These are phyloP conservation scores for Drosophila dives DNA, from an alignment of 2,888 invertebrate genomes.

Conservation along the genomic window DNA sequence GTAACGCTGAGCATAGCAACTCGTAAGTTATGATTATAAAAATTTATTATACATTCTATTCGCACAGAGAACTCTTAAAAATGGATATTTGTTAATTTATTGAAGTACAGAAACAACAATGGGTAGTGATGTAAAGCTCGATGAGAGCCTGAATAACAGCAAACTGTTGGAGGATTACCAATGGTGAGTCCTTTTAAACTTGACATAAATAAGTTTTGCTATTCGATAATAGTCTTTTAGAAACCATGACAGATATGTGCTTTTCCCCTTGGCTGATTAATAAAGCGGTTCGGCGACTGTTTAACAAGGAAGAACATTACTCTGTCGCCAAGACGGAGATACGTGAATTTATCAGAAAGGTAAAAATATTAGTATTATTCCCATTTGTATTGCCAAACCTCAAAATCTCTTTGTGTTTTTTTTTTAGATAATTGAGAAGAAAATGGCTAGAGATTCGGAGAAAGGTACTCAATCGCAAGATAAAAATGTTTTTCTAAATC, in stretches of 20 bases:
- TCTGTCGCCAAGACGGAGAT: slow-evolving; percentile 68
- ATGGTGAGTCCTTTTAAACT: slow-evolving; percentile 62
- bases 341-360: slow-evolving; percentile 74
- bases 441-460: slow-evolving; percentile 54
- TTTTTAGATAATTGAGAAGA: slow-evolving; percentile 65
- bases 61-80: not conserved
- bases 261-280: slow-evolving; percentile 80
- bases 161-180: slow-evolving; percentile 75
- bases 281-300: slow-evolving; percentile 59
- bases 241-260: slow-evolving; percentile 81
- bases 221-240: slow-evolving; percentile 70
- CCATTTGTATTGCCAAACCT: not conserved
- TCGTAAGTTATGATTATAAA: slow-evolving; percentile 63
- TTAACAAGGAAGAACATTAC: slow-evolving; percentile 66
- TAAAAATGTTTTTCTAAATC: slow-evolving; percentile 72
- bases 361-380: slow-evolving; percentile 6
- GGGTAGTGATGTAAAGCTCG: slow-evolving; percentile 73
- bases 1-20: slow-evolving; percentile 78
- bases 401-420: not conserved
- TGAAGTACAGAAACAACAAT: slow-evolving; percentile 80
- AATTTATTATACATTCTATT: too few relatives aligned
- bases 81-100: not conserved
- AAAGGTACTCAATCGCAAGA: slow-evolving; percentile 21
- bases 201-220: slow-evolving; percentile 22
- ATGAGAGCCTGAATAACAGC: slow-evolving; percentile 46